Percentiles rank a stretch among this genome's conserved stretches.
Evolutionary conservation across 2,113 vertebrate genomes (phyloP).

Genomic region (Paedocypris sp.): DNA sequence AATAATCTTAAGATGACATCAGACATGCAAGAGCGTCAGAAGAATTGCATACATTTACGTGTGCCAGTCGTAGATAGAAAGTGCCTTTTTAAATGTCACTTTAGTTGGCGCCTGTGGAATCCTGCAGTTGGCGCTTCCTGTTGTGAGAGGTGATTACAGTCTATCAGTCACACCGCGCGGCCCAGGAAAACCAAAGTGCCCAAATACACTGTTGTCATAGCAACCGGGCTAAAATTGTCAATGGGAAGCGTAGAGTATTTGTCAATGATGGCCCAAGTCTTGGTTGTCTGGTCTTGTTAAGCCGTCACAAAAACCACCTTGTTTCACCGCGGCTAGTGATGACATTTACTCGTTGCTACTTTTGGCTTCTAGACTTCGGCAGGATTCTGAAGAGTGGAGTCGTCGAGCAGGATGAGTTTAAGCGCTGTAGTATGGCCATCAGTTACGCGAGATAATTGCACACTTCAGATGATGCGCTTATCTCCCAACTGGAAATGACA

Average conservation of each 20-base stretch:
- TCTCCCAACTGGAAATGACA: conserved; percentile 4
- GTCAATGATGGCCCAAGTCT: conserved; percentile 20
- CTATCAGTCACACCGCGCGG: conserved; percentile 20
- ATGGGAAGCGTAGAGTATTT: conserved; percentile 19
- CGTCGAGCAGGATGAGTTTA: not conserved
- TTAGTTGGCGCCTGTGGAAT: not conserved
- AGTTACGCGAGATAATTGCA: conserved; percentile 13
- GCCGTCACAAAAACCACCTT: not conserved
- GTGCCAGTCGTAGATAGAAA: conserved; percentile 10
- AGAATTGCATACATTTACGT: not conserved
- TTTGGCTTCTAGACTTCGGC: not conserved
- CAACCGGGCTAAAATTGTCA: conserved; percentile 26
- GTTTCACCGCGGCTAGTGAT: not conserved
- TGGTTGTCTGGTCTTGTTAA: not conserved
- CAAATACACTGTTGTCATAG: conserved; percentile 22
- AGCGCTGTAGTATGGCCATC: not conserved
- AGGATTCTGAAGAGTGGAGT: not conserved
- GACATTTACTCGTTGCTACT: not conserved
- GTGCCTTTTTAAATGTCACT: conserved; percentile 24
- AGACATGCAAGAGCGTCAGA: not conserved
- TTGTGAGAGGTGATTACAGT: conserved; percentile 30
- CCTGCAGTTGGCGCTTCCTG: not conserved
- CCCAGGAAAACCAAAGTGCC: conserved; percentile 22
- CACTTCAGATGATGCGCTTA: conserved; percentile 3
- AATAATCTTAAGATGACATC: conserved; percentile 9